Conservation (phyloP, 2,888 invertebrate genomes). For the Polyommatus iphigenia region DNA sequence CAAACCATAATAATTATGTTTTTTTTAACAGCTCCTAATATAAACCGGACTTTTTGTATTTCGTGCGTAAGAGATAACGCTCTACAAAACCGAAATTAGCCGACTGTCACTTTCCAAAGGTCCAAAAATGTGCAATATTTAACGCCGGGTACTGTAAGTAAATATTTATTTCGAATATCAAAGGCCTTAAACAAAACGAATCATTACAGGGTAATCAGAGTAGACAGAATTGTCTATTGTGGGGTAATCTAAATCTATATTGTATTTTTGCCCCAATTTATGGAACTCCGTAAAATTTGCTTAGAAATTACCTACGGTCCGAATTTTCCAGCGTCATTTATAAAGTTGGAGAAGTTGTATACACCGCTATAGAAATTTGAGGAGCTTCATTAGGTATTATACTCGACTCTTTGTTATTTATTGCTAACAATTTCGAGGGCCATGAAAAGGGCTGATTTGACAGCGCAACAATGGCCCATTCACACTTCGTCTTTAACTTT, state of each 20-base stretch:
- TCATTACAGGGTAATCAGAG: too few species aligned
- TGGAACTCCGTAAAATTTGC: slow-evolving; percentile 29
- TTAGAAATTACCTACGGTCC: slow-evolving; percentile 30
- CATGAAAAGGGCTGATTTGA: slow-evolving; percentile 23
- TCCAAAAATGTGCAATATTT: too few species aligned
- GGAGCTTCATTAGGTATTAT: slow-evolving; percentile 58
- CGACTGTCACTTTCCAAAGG: too few species aligned
- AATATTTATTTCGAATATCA: neutral
- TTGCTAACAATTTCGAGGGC: slow-evolving; percentile 46
- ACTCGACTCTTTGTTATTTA: slow-evolving; percentile 53
- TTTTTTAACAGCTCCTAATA: too few species aligned
- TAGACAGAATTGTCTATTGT: too few species aligned
- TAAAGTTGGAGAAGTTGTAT: slow-evolving; percentile 49
- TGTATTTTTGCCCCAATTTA: neutral
- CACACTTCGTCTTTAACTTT: slow-evolving; percentile 1
- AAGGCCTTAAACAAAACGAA: neutral
- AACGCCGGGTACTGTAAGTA: too few species aligned
- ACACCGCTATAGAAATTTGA: slow-evolving; percentile 49
- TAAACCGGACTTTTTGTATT: too few species aligned
- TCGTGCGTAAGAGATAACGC: too few species aligned
- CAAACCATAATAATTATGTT: too few species aligned
- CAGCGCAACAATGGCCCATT: slow-evolving; percentile 22
- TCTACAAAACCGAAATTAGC: too few species aligned
- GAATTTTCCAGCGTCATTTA: slow-evolving; percentile 20
- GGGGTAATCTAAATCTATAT: neutral